phyloP scores from a whole-genome alignment of 64 coral and sea anemone genomes.

The Platygyra sinensis region DNA sequence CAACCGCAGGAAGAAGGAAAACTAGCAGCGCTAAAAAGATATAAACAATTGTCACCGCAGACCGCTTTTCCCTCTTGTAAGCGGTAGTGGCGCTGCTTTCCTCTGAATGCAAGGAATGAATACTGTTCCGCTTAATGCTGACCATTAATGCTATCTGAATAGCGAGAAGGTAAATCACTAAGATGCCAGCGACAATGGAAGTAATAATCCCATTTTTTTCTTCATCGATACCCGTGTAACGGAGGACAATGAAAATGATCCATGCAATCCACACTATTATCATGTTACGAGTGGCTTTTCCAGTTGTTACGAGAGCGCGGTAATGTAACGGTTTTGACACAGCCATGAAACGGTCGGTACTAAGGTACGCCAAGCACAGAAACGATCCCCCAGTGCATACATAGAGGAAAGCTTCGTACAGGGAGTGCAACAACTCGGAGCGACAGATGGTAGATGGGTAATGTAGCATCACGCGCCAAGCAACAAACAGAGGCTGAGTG shows the following conservation, averaged over 20 bases:
- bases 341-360: slow-evolving; percentile 35
- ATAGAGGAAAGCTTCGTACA: slow-evolving; percentile 50
- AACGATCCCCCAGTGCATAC: slow-evolving; percentile 53
- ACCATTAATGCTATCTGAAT: slow-evolving; percentile 27
- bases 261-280: slow-evolving; percentile 34
- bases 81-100: slow-evolving; percentile 21
- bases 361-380: slow-evolving; percentile 33
- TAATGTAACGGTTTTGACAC: slow-evolving; percentile 40
- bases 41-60: slow-evolving; percentile 45
- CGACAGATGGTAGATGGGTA: slow-evolving; percentile 24
- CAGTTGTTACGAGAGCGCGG: slow-evolving; percentile 3
- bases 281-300: not conserved
- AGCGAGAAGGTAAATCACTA: slow-evolving; percentile 19
- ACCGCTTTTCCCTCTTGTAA: slow-evolving; percentile 32
- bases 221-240: slow-evolving; percentile 36
- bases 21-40: slow-evolving; percentile 38
- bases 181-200: slow-evolving; percentile 20
- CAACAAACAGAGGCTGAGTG: slow-evolving; percentile 46
- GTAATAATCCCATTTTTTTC: slow-evolving; percentile 32
- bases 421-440: slow-evolving; percentile 8
- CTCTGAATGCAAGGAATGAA: slow-evolving; percentile 13
- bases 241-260: slow-evolving; percentile 30
- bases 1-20: slow-evolving; percentile 46
- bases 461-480: slow-evolving; percentile 54
- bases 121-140: slow-evolving; percentile 47